Percentiles rank a stretch among this genome's conserved stretches.
These are phyloP conservation scores for Rhogogaster chlorosoma DNA, from an alignment of 2,888 invertebrate species.

Conservation along the genomic window DNA sequence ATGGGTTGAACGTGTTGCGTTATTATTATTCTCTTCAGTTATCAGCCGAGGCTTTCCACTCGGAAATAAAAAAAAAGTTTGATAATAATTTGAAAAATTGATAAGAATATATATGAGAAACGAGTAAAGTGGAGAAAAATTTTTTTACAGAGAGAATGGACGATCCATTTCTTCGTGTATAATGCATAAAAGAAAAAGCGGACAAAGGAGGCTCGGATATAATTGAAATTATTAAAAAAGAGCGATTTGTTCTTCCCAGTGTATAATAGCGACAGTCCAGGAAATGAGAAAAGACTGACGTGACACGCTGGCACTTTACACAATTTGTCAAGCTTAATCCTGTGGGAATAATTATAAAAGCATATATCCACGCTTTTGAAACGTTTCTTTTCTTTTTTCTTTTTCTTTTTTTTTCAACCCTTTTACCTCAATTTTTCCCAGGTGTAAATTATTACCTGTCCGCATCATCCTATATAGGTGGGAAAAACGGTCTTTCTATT, in stretches of 20 bases:
- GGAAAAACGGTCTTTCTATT: not conserved
- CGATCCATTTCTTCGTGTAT: not conserved
- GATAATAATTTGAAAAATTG: no score
- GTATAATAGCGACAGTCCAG: not conserved
- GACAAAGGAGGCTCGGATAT: not conserved
- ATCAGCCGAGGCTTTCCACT: not conserved
- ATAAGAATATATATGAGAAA: no score
- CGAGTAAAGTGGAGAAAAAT: not conserved
- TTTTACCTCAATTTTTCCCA: not conserved
- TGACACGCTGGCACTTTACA: not conserved
- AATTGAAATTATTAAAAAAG: not conserved
- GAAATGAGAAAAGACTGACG: constrained; percentile 1
- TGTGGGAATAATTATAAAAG: not conserved
- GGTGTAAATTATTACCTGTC: not conserved
- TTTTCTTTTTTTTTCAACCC: not conserved
- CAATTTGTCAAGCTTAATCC: constrained; percentile 20
- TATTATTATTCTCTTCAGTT: not conserved
- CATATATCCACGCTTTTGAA: not conserved
- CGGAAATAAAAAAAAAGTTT: no score
- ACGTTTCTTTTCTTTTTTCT: not conserved
- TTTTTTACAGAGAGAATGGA: not conserved
- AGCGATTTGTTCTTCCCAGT: not conserved
- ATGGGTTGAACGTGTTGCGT: not conserved
- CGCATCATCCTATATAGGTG: not conserved
- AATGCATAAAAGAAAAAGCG: not conserved